These are phyloP conservation scores for Trilocha varians DNA, from an alignment of 2,888 invertebrate species.

Conservation along the genomic window DNA sequence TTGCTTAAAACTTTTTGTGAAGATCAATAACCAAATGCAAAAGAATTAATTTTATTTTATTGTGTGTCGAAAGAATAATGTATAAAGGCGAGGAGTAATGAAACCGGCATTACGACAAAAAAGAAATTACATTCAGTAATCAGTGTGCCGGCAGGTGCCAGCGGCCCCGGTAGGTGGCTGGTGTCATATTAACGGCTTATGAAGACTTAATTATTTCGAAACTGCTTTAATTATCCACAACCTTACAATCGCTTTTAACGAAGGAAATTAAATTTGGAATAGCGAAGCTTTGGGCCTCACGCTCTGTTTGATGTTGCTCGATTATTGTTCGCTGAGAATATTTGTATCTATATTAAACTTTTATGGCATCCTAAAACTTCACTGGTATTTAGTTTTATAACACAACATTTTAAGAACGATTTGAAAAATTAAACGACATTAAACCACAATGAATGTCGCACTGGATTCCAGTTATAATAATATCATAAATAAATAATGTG, in stretches of 20 bases:
- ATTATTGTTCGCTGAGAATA: not conserved
- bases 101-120: not conserved
- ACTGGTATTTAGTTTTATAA: not conserved
- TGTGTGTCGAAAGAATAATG: too few relatives aligned
- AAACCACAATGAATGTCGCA: too few relatives aligned
- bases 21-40: too few relatives aligned
- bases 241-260: not conserved
- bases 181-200: slow-evolving; percentile 4
- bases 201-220: slow-evolving; percentile 4
- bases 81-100: not conserved
- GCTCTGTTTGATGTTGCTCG: not conserved
- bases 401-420: too few relatives aligned
- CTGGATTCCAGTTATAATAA: too few relatives aligned
- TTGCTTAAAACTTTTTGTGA: too few relatives aligned
- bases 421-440: too few relatives aligned
- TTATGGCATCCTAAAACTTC: not conserved
- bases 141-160: not conserved
- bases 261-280: not conserved
- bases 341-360: not conserved
- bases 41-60: too few relatives aligned
- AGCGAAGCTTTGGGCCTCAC: not conserved
- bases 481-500: too few relatives aligned
- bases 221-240: slow-evolving; percentile 1
- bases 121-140: not conserved
- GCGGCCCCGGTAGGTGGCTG: not conserved